These are phyloP conservation scores for Campoletis sonorensis DNA, from an alignment of 1,140 invertebrate genomes.

Conservation along the genomic window DNA sequence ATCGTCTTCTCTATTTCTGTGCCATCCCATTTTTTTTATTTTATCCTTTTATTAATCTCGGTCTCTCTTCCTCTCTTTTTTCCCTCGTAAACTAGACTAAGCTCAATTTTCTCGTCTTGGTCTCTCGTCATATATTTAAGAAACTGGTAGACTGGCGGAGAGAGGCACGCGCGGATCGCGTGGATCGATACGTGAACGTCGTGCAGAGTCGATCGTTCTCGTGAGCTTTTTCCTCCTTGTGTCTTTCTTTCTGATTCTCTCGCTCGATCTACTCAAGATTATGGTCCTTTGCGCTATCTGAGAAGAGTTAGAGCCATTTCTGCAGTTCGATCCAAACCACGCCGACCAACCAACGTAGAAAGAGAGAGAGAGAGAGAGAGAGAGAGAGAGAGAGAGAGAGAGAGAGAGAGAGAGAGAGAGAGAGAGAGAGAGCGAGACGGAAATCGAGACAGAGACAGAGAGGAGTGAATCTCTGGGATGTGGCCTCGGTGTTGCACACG, in stretches of 20 bases:
- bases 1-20: background rate
- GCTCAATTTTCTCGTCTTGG: background rate
- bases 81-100: no score
- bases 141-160: constrained; percentile 19
- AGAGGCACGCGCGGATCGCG: constrained; percentile 46
- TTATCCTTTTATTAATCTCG: background rate
- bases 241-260: constrained; percentile 46
- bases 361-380: background rate
- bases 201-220: constrained; percentile 36
- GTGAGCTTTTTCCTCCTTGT: background rate
- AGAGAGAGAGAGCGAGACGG: background rate
- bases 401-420: constrained; percentile 27
- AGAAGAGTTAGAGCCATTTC: constrained; percentile 7
- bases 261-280: background rate
- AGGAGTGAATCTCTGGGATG: constrained; percentile 47
- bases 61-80: background rate
- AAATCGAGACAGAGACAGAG: constrained; percentile 42
- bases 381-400: constrained; percentile 36
- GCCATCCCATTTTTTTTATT: background rate
- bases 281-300: constrained; percentile 1
- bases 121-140: constrained; percentile 25
- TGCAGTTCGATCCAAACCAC: background rate
- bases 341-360: constrained; percentile 26
- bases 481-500: constrained; percentile 33
- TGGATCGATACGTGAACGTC: constrained; percentile 43